Percentiles rank a stretch among this genome's conserved stretches.
Conservation (phyloP, 2,113 vertebrate genomes). For the Canis aureus region DNA sequence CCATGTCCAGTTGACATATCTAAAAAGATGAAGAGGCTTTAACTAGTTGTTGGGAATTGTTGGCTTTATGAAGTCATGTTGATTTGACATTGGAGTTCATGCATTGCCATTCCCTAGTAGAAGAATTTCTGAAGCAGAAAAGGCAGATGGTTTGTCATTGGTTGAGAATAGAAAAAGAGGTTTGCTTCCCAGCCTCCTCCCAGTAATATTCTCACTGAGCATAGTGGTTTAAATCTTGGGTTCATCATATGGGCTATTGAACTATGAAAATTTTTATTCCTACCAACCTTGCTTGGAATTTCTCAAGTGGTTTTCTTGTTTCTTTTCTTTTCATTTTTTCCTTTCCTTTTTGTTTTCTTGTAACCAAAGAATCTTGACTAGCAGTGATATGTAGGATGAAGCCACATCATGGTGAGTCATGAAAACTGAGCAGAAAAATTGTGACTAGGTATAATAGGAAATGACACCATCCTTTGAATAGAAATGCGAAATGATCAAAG, state of each 20-base stretch:
- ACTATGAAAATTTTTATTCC: neutral
- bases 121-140: neutral
- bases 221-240: neutral
- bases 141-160: fast-evolving
- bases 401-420: neutral
- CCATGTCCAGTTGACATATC: fast-evolving
- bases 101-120: neutral
- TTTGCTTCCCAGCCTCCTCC: neutral
- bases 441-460: slow-evolving; percentile 14
- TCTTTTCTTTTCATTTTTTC: neutral
- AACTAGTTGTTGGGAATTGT: neutral
- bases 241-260: too few species aligned
- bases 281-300: neutral
- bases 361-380: neutral
- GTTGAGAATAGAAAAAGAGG: neutral
- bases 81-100: neutral
- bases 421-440: neutral
- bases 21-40: neutral
- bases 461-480: neutral
- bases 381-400: neutral
- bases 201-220: neutral
- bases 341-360: neutral
- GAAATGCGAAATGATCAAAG: slow-evolving; percentile 33
- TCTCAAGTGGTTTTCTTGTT: neutral
- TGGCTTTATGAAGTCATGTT: neutral